Conservation (phyloP, 1,140 invertebrate genomes). For the Zaprionus lachaisei region DNA sequence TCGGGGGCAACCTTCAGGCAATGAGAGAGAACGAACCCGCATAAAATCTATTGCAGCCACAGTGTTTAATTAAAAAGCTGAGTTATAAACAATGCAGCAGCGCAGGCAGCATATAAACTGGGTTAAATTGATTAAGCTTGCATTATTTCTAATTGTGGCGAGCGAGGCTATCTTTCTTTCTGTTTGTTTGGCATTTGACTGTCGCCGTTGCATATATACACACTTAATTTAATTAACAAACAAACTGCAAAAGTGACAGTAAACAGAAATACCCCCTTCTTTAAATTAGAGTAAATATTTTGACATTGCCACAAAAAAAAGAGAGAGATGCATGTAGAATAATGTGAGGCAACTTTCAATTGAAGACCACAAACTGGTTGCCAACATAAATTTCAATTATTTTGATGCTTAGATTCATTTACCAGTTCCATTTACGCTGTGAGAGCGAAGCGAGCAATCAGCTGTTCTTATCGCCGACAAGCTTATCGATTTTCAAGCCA, state of each 20-base stretch:
- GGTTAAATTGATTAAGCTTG: conserved; percentile 74
- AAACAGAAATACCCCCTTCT: conserved; percentile 10
- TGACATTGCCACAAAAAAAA: conserved; percentile 33
- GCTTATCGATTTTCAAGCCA: conserved; percentile 70
- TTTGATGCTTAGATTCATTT: conserved; percentile 26
- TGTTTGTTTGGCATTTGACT: conserved; percentile 48
- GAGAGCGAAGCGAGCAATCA: conserved; percentile 38
- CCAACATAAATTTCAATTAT: conserved; percentile 68
- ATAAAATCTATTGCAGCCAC: not conserved
- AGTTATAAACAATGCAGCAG: conserved; percentile 33
- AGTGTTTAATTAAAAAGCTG: conserved; percentile 33
- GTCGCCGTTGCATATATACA: conserved; percentile 20
- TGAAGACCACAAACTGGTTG: conserved; percentile 11
- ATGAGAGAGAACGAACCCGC: not conserved
- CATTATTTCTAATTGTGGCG: conserved; percentile 54
- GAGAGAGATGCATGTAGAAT: conserved; percentile 30
- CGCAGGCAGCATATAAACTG: conserved; percentile 44
- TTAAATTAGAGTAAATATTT: conserved; percentile 70
- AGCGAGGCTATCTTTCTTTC: conserved; percentile 14
- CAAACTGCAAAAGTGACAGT: conserved; percentile 16
- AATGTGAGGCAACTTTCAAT: conserved; percentile 42
- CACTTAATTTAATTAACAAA: conserved; percentile 72
- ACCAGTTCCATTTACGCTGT: not conserved
- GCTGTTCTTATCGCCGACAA: conserved; percentile 49
- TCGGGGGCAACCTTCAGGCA: conserved; percentile 12